Evolutionary conservation across 2,797 vertebrate species (phyloP), one percentile per base, ranked within the genome.

Genomic region (Rhynchotus rufescens): DNA sequence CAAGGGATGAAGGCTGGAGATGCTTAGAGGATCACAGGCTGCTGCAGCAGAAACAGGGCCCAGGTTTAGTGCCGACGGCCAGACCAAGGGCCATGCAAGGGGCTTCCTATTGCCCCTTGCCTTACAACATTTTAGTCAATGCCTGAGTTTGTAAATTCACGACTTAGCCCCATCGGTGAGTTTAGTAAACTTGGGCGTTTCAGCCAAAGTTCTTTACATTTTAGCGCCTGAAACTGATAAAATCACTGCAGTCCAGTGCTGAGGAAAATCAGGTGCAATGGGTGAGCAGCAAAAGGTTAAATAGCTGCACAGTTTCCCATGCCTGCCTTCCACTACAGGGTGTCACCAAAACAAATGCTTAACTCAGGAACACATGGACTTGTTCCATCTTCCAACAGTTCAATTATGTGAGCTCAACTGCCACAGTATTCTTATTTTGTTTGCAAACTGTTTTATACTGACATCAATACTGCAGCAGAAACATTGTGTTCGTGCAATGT

Each of bases 401-500:
- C 51, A 81, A 80, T 93, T 89, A 84, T 73, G 90, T 68, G 73
- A 78, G 74, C 69, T 91, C 82, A 86, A 81, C 71, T 88, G 84
- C 89, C 80, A 86, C 61, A 61, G 75, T 69, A 60, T 22, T 57
- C 51, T 84, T 85, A 56, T 51, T 64, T 62, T 91, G 86, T 95
- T 86, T 95, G 75, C 78, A 86, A 92, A 79, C 80, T 75, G 59
- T 72, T 93, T 93, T 83, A 76, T 38, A 72, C 54, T 6, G 32
- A 59, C 91, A 88, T 74, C 81, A 83, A 65, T 56, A 69, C 56
- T 56, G 54, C 73, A 93, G 69, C 65, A 57, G 69, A 94, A 91
- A 92, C 59, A 73, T 6, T 86, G 44, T 84, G 59, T 74, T 84
- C 84, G 80, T 57, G 38, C 56, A 76, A 76, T 14, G 38, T 61